Conservation (phyloP, 2,888 invertebrate species). For the Norana najaformis region DNA sequence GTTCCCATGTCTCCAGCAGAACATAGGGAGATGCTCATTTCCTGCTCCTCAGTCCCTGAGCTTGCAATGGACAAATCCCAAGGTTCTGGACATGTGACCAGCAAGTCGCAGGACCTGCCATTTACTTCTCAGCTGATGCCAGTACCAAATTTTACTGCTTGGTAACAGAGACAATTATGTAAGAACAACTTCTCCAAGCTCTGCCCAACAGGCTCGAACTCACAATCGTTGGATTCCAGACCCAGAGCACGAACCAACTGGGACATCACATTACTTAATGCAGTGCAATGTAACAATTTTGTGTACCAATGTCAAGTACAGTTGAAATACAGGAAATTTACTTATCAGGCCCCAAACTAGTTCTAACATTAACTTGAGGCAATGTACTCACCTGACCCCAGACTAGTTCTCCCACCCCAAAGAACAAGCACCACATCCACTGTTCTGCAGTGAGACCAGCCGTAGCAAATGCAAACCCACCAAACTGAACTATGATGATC, state of each 20-base stretch:
- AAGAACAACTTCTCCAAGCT: too few species aligned
- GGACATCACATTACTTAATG: background rate
- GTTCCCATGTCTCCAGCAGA: too few species aligned
- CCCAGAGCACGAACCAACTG: background rate
- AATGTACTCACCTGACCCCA: conserved; percentile 74
- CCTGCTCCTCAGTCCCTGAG: background rate
- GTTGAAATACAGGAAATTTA: background rate
- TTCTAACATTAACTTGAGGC: background rate
- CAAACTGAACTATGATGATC: conserved; percentile 94
- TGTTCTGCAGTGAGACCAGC: conserved; percentile 87
- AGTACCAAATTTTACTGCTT: too few species aligned
- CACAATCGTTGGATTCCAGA: background rate
- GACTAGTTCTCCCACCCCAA: conserved; percentile 90
- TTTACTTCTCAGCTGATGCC: too few species aligned
- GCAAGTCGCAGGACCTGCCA: too few species aligned
- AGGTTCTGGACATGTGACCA: background rate
- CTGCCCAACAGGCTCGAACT: background rate
- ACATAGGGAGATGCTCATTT: background rate
- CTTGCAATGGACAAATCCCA: background rate
- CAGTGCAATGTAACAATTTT: background rate
- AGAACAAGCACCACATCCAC: conserved; percentile 98
- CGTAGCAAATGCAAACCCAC: conserved; percentile 95
- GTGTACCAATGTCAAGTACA: background rate
- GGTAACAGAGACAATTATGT: too few species aligned
- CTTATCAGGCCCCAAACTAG: background rate